phyloP scores from a whole-genome alignment of 2,797 vertebrate genomes.

The Emydoidea blandingii region DNA sequence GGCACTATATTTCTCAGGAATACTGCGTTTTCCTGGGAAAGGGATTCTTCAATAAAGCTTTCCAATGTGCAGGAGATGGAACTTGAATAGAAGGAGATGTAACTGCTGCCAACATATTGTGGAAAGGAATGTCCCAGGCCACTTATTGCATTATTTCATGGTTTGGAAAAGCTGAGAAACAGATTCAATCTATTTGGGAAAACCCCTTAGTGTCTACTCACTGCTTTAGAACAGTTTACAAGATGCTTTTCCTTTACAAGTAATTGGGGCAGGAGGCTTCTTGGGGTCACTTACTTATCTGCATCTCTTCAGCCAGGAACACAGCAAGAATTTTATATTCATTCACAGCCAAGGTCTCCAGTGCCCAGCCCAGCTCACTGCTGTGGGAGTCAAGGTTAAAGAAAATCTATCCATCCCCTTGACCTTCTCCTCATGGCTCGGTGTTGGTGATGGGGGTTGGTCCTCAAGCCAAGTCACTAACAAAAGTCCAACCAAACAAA shows the following conservation, averaged over 20 bases:
- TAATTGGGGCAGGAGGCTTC: background rate
- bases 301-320: background rate
- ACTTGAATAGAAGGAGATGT: constrained; percentile 56
- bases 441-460: background rate
- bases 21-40: constrained; percentile 68
- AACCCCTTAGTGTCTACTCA: background rate
- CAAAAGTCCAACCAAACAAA: background rate
- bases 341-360: background rate
- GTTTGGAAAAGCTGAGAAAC: constrained; percentile 19
- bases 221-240: background rate
- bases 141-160: background rate
- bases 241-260: background rate
- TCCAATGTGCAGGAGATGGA: constrained; percentile 37
- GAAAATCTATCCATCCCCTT: background rate
- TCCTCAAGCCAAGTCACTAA: background rate
- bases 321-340: background rate
- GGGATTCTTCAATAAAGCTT: constrained; percentile 23
- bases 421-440: background rate
- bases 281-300: background rate
- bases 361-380: background rate
- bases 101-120: constrained; percentile 57
- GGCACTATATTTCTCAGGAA: constrained; percentile 24
- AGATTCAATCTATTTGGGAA: background rate
- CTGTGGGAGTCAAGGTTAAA: background rate
- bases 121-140: constrained; percentile 18